Evolutionary conservation across 2,888 invertebrate species (phyloP).

Genomic region (Boloria selene): DNA sequence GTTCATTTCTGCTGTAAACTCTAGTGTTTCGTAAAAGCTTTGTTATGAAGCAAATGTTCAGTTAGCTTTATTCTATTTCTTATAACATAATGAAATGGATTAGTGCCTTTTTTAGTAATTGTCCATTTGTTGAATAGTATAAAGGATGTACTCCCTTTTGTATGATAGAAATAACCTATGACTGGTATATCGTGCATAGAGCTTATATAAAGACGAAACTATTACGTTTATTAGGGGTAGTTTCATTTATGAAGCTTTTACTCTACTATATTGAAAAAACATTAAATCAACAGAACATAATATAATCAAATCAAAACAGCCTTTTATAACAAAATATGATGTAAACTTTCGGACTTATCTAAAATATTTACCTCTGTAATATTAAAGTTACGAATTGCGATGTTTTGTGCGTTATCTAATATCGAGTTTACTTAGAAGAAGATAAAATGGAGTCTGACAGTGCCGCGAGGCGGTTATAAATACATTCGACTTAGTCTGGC

Average conservation of each 20-base stretch:
- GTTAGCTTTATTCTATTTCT: too few relatives aligned
- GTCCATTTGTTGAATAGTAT: too few relatives aligned
- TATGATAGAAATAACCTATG: not conserved
- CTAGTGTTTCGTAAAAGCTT: too few relatives aligned
- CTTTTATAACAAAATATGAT: too few relatives aligned
- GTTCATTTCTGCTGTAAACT: too few relatives aligned
- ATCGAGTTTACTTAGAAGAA: constrained; percentile 25
- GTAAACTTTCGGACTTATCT: not conserved
- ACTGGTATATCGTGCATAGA: constrained; percentile 4
- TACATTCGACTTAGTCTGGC: constrained; percentile 7
- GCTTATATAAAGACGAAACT: constrained; percentile 3
- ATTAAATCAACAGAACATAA: not conserved
- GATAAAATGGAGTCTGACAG: constrained; percentile 27
- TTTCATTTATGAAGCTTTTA: constrained; percentile 1
- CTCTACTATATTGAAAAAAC: constrained; percentile 3
- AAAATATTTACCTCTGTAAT: not conserved
- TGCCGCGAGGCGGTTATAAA: constrained; percentile 9
- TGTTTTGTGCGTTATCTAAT: constrained; percentile 22
- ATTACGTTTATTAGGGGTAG: constrained; percentile 1
- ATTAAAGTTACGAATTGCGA: constrained; percentile 4
- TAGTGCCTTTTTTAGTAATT: too few relatives aligned
- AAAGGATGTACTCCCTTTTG: not conserved
- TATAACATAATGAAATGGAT: too few relatives aligned
- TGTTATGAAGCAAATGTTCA: too few relatives aligned
- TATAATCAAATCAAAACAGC: too few relatives aligned